phyloP scores from a whole-genome alignment of 2,113 vertebrate species.

The Strix aluco region DNA sequence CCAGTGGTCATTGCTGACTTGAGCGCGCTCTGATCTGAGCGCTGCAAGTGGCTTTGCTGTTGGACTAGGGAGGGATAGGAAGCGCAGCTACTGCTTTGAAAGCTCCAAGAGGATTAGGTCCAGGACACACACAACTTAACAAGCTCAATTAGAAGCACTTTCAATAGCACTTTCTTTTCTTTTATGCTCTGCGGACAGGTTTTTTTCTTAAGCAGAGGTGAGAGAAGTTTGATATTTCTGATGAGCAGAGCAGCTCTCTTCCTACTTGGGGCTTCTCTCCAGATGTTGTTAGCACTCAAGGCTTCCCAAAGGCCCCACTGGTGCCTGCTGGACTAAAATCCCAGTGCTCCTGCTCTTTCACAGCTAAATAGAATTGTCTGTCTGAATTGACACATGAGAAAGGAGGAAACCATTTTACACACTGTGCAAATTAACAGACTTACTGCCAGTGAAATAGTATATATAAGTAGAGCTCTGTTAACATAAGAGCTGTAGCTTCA shows the following conservation, averaged over 20 bases:
- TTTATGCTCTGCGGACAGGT: neutral
- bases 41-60: neutral
- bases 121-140: neutral
- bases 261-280: neutral
- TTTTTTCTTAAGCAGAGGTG: neutral
- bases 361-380: neutral
- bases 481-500: neutral
- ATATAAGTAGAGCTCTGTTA: neutral
- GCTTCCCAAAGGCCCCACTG: neutral
- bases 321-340: neutral
- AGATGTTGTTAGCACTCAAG: neutral
- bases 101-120: slow-evolving; percentile 8
- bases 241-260: neutral
- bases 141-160: slow-evolving; percentile 27
- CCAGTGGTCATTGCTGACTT: neutral
- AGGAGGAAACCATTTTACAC: neutral
- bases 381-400: neutral
- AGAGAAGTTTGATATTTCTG: neutral
- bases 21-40: neutral
- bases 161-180: neutral
- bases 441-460: neutral
- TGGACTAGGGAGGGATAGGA: neutral
- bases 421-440: neutral
- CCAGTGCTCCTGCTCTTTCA: neutral
- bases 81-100: neutral